phyloP scores from a whole-genome alignment of 2,113 vertebrate genomes.

The Atractosteus spatula region DNA sequence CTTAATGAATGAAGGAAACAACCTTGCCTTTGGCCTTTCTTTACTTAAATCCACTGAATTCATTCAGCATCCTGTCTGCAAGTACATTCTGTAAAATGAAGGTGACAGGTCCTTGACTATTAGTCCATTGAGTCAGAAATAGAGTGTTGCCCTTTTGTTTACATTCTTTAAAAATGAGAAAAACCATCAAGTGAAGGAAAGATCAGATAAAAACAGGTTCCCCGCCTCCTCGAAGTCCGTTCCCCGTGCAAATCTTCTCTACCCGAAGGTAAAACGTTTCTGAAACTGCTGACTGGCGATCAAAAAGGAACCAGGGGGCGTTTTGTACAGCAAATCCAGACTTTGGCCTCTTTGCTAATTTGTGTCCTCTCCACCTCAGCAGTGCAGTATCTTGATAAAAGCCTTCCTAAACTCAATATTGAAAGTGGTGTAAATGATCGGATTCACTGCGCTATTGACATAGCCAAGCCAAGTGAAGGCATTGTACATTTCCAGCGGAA shows the following conservation, averaged over 20 bases:
- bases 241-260: not conserved
- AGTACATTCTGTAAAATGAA: too few relatives aligned
- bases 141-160: constrained; percentile 1
- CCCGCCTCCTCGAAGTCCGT: not conserved
- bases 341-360: not conserved
- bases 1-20: too few relatives aligned
- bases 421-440: constrained; percentile 98
- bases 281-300: not conserved
- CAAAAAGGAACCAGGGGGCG: not conserved
- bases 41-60: too few relatives aligned
- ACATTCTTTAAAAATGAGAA: constrained; percentile 9
- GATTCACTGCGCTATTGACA: constrained; percentile 96
- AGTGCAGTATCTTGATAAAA: constrained; percentile 96
- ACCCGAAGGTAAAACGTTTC: not conserved
- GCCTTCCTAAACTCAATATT: constrained; percentile 97
- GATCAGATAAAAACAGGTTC: not conserved
- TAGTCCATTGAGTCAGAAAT: not conserved
- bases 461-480: constrained; percentile 97
- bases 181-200: not conserved
- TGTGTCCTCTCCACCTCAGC: constrained; percentile 57
- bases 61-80: too few relatives aligned
- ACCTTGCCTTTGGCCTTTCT: too few relatives aligned
- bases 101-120: not conserved
- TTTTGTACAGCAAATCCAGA: constrained; percentile 5
- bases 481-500: constrained; percentile 88